Conservation (phyloP, 2,797 vertebrate species). For the Anas bahamensis region DNA sequence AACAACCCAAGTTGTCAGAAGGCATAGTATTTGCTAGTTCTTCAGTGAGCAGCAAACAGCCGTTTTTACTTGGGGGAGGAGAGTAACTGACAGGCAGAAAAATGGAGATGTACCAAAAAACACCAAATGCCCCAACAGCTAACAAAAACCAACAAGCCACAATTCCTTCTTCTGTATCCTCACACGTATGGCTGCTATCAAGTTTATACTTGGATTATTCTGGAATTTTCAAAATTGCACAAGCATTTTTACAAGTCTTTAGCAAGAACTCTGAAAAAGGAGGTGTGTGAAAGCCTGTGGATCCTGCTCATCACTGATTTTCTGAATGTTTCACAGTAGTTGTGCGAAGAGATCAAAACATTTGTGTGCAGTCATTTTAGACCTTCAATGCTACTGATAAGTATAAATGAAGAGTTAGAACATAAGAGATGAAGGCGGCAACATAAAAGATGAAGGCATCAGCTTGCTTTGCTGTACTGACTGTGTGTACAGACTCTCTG, state of each 20-base stretch:
- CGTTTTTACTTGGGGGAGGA: background rate
- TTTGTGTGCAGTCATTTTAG: rapidly evolving
- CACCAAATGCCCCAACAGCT: background rate
- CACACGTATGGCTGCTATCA: rapidly evolving
- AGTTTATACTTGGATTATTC: background rate
- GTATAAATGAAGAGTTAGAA: background rate
- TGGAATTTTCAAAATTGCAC: background rate
- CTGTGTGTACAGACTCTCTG: background rate
- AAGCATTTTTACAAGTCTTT: background rate
- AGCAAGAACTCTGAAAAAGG: background rate
- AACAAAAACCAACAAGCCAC: background rate
- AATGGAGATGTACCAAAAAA: background rate
- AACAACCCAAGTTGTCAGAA: background rate
- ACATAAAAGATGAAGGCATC: background rate
- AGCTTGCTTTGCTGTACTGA: background rate
- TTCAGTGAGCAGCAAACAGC: background rate
- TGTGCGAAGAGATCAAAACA: background rate
- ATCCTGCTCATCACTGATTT: background rate
- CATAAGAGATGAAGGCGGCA: background rate
- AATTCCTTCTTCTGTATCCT: background rate
- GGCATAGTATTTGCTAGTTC: background rate
- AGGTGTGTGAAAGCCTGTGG: background rate
- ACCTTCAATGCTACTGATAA: background rate
- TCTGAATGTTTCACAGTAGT: rapidly evolving
- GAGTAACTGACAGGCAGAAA: background rate